phyloP scores from a whole-genome alignment of 2,888 invertebrate genomes.

The Galerucella pusilla region DNA sequence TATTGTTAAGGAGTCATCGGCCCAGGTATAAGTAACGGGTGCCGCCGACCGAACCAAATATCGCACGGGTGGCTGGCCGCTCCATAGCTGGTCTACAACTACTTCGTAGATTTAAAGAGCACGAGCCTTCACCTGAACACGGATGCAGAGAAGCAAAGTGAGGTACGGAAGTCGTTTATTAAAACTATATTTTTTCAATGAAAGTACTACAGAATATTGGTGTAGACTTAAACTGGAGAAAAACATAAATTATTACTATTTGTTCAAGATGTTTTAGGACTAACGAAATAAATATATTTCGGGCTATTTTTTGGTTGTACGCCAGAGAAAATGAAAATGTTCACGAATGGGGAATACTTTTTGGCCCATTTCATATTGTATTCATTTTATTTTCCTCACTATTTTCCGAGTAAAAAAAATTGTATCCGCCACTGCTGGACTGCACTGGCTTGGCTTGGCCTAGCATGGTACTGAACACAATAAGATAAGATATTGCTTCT shows the following conservation, averaged over 20 bases:
- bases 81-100: conserved; percentile 53
- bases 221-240: not conserved
- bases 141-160: conserved; percentile 6
- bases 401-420: not conserved
- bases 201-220: not conserved
- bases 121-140: conserved; percentile 55
- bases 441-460: conserved; percentile 20
- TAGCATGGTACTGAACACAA: conserved; percentile 47
- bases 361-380: no score
- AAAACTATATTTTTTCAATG: not conserved
- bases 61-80: conserved; percentile 63
- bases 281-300: no score
- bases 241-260: not conserved
- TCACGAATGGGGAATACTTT: no score
- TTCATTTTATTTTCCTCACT: no score
- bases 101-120: conserved; percentile 57
- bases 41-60: conserved; percentile 62
- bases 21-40: conserved; percentile 61
- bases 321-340: no score
- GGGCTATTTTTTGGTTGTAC: no score
- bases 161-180: conserved; percentile 6
- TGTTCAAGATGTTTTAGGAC: no score
- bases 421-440: conserved; percentile 32
- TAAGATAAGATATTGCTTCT: conserved; percentile 54
- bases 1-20: conserved; percentile 63